phyloP scores from a whole-genome alignment of 92 coral and sea anemone species.

The Bergia puertoricense region DNA sequence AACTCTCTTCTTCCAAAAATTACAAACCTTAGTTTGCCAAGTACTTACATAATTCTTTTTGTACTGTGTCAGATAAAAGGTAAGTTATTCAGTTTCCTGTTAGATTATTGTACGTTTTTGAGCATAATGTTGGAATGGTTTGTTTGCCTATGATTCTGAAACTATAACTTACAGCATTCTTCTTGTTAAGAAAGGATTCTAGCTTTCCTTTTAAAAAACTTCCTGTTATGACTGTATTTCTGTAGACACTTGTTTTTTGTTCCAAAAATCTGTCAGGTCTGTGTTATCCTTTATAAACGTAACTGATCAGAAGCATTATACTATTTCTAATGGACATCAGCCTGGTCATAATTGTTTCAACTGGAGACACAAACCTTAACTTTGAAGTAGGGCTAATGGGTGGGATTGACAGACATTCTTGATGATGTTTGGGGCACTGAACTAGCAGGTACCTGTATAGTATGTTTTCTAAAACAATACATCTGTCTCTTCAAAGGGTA shows the following conservation, averaged over 20 bases:
- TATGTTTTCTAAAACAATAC: too few species aligned
- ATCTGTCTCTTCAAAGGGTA: not conserved
- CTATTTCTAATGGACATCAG: not conserved
- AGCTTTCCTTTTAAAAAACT: not conserved
- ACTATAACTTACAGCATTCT: not conserved
- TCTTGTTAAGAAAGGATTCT: not conserved
- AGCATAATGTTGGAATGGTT: not conserved
- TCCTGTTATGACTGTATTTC: not conserved
- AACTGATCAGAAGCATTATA: not conserved
- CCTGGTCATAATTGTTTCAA: not conserved
- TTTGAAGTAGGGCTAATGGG: too few species aligned
- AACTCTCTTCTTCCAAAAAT: not conserved
- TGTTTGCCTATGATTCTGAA: not conserved
- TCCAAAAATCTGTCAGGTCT: not conserved
- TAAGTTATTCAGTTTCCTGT: not conserved
- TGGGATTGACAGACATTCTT: too few species aligned
- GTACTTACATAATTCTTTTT: too few species aligned
- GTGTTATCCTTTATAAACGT: not conserved
- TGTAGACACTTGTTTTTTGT: not conserved
- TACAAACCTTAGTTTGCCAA: too few species aligned
- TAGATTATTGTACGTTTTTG: not conserved
- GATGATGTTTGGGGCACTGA: too few species aligned
- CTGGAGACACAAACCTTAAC: not conserved
- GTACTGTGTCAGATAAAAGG: not conserved
- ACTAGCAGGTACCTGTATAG: too few species aligned